Evolutionary conservation across 2,113 vertebrate species (phyloP).

Genomic region (Mesocricetus auratus): DNA sequence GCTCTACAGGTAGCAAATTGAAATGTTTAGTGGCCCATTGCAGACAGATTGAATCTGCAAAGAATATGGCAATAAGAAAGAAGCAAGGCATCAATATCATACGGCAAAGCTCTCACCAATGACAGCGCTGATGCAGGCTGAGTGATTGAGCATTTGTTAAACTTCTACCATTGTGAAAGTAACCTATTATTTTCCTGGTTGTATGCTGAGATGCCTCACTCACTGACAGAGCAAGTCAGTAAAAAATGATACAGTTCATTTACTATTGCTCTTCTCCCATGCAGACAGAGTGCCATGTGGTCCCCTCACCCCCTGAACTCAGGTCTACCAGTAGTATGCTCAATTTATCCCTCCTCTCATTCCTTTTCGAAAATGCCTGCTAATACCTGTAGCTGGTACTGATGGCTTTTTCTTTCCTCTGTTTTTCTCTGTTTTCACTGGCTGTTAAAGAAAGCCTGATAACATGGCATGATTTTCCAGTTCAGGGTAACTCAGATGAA

Average conservation of each 20-base stretch:
- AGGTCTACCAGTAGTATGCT: slow-evolving; percentile 71
- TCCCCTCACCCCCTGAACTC: slow-evolving; percentile 25
- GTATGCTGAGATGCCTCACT: slow-evolving; percentile 90
- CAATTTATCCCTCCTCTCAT: slow-evolving; percentile 20
- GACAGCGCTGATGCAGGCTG: slow-evolving; percentile 78
- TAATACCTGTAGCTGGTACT: neutral
- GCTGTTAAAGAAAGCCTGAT: neutral
- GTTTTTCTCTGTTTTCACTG: neutral
- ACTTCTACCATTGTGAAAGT: slow-evolving; percentile 86
- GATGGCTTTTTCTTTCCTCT: neutral
- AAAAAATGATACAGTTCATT: slow-evolving; percentile 89
- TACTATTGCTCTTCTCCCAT: slow-evolving; percentile 81
- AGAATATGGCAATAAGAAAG: slow-evolving; percentile 82
- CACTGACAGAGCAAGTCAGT: slow-evolving; percentile 86
- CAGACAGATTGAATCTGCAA: slow-evolving; percentile 86
- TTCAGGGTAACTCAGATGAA: neutral
- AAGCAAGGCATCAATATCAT: slow-evolving; percentile 80
- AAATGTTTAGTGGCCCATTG: slow-evolving; percentile 85
- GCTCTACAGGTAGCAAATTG: slow-evolving; percentile 86
- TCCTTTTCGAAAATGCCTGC: slow-evolving; percentile 36
- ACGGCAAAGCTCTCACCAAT: slow-evolving; percentile 73
- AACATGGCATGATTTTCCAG: neutral
- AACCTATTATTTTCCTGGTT: slow-evolving; percentile 89
- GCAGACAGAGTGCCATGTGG: neutral
- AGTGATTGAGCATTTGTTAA: slow-evolving; percentile 89